Conservation (phyloP, 64 coral and sea anemone species). For the Catalaphyllia jardinei region DNA sequence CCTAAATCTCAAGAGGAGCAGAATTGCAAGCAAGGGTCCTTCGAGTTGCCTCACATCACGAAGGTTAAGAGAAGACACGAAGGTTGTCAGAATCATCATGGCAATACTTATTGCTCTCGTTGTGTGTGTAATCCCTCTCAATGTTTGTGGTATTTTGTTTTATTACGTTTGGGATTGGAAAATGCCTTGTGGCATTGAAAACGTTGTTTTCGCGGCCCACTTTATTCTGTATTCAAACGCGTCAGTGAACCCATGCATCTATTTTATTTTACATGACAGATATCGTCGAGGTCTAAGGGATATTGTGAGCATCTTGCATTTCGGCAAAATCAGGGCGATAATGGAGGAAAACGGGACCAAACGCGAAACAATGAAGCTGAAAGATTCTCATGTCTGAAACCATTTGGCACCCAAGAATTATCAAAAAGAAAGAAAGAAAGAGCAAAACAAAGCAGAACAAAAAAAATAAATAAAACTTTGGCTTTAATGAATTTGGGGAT, state of each 20-base stretch:
- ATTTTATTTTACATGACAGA: not conserved
- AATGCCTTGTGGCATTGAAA: not conserved
- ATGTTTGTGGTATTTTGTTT: not conserved
- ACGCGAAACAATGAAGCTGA: too few species aligned
- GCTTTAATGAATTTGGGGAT: too few species aligned
- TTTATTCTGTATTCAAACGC: constrained; percentile 3
- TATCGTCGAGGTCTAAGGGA: not conserved
- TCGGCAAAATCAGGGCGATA: not conserved
- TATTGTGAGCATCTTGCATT: not conserved
- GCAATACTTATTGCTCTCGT: not conserved
- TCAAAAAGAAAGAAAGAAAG: too few species aligned
- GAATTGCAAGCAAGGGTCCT: not conserved
- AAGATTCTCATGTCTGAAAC: too few species aligned
- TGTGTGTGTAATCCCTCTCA: not conserved
- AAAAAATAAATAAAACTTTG: too few species aligned
- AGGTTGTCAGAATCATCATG: not conserved
- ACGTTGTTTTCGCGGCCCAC: not conserved
- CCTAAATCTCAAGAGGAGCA: not conserved
- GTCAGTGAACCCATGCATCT: not conserved
- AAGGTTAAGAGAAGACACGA: not conserved
- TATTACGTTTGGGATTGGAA: not conserved
- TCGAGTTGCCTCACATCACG: too few species aligned
- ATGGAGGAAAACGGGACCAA: too few species aligned
- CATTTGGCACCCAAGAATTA: too few species aligned
- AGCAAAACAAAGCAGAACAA: too few species aligned